Percentiles rank a stretch among this genome's conserved stretches.
These are phyloP conservation scores for Pammene aurita DNA, from an alignment of 2,888 invertebrate species.

Conservation along the genomic window DNA sequence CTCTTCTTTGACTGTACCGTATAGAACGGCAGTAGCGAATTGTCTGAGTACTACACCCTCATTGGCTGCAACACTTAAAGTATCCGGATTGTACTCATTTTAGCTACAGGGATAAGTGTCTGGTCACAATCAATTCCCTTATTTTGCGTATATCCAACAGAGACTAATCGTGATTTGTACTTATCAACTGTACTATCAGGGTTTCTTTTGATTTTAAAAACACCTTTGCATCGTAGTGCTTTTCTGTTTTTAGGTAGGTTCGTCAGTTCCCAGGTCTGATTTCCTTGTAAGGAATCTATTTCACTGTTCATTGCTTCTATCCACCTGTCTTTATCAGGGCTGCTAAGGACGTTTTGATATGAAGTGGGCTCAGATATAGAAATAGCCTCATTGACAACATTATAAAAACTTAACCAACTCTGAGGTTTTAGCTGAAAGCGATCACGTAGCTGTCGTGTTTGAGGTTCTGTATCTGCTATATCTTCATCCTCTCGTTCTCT, in stretches of 20 bases:
- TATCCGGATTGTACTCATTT: neutral
- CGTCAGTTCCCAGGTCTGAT: no score
- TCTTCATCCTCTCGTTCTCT: no score
- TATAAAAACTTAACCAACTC: no score
- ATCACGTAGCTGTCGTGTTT: no score
- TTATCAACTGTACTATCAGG: neutral
- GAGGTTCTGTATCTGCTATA: neutral
- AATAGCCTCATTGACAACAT: neutral
- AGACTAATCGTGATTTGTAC: neutral
- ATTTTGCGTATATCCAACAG: neutral
- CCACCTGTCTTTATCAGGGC: no score
- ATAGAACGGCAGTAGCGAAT: neutral
- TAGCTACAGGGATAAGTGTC: no score
- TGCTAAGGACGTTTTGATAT: neutral
- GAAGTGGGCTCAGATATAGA: neutral
- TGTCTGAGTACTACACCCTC: conserved; percentile 2
- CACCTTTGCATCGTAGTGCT: neutral
- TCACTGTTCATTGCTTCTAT: no score
- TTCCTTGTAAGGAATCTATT: no score
- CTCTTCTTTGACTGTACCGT: conserved; percentile 1
- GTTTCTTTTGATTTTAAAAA: neutral
- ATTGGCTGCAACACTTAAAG: neutral
- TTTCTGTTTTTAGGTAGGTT: no score
- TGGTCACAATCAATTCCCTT: neutral
- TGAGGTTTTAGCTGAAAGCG: neutral